Conservation (phyloP, 1,140 invertebrate species). For the Nasonia vitripennis region DNA sequence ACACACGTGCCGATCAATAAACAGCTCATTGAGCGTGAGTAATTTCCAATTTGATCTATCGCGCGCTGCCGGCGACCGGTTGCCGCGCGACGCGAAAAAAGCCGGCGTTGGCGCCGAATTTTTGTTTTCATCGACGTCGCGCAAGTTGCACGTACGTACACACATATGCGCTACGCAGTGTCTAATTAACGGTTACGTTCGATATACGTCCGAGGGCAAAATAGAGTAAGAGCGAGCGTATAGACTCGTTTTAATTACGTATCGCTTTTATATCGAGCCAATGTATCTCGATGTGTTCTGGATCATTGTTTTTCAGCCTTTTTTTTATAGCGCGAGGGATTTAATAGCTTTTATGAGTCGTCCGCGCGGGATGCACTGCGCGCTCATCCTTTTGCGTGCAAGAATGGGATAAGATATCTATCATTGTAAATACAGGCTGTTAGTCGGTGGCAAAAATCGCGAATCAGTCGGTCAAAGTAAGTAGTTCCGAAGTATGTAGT, state of each 20-base stretch:
- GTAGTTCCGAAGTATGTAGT: neutral
- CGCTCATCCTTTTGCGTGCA: neutral
- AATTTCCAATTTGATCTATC: slow-evolving; percentile 30
- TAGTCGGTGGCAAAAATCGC: neutral
- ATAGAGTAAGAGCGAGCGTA: neutral
- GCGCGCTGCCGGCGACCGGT: neutral
- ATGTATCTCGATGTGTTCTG: slow-evolving; percentile 47
- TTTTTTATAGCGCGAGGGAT: slow-evolving; percentile 36
- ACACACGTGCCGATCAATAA: neutral
- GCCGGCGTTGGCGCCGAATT: slow-evolving; percentile 20
- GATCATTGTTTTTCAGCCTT: slow-evolving; percentile 45
- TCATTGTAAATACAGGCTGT: slow-evolving; percentile 13
- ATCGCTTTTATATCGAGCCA: neutral
- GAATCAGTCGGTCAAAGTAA: slow-evolving; percentile 4
- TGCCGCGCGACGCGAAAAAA: neutral
- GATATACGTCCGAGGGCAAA: neutral
- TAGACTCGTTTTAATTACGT: slow-evolving; percentile 44
- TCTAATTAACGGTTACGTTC: slow-evolving; percentile 7
- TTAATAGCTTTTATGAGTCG: slow-evolving; percentile 44
- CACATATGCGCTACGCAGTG: neutral
- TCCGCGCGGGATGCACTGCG: neutral
- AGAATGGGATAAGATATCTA: slow-evolving; percentile 6
- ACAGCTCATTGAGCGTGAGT: slow-evolving; percentile 17
- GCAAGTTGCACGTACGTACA: neutral
- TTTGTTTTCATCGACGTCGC: slow-evolving; percentile 24